Percentiles rank a stretch among this genome's conserved stretches.
These are phyloP conservation scores for Pherbina coryleti DNA, from an alignment of 2,888 invertebrate species.

Conservation along the genomic window DNA sequence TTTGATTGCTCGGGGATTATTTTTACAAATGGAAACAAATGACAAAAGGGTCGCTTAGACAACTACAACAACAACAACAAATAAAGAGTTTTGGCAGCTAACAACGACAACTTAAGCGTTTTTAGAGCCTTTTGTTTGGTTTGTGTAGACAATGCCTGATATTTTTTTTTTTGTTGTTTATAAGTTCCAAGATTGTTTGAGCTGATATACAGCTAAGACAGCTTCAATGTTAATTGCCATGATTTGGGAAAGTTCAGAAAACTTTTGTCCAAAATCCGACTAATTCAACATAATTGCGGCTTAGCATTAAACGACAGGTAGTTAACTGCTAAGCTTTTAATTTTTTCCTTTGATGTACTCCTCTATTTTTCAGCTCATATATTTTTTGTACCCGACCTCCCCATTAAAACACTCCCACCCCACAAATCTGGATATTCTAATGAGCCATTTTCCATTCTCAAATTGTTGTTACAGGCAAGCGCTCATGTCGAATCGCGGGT, in stretches of 20 bases:
- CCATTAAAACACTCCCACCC: background rate
- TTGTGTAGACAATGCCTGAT: background rate
- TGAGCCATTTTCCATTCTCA: constrained; percentile 60
- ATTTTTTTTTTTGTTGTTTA: background rate
- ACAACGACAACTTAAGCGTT: constrained; percentile 23
- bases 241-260: background rate
- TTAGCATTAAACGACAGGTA: background rate
- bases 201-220: background rate
- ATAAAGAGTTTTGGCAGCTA: background rate
- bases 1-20: constrained; percentile 46
- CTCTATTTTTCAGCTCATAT: background rate
- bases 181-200: background rate
- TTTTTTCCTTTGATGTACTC: background rate
- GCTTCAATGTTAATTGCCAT: background rate
- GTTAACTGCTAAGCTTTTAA: no score
- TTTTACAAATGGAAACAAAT: constrained; percentile 46
- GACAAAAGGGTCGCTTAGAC: constrained; percentile 14
- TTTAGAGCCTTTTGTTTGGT: background rate
- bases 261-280: background rate
- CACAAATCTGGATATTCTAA: constrained; percentile 67
- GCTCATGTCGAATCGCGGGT: constrained; percentile 69
- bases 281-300: constrained; percentile 9
- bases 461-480: constrained; percentile 79
- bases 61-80: constrained; percentile 17
- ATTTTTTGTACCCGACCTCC: background rate